A percentile compares a stretch with the other conserved stretches of the same genome.
phyloP scores from a whole-genome alignment of 30 jellyfish, hydroid and myxozoan species.

The Haliclystus octoradiatus region DNA sequence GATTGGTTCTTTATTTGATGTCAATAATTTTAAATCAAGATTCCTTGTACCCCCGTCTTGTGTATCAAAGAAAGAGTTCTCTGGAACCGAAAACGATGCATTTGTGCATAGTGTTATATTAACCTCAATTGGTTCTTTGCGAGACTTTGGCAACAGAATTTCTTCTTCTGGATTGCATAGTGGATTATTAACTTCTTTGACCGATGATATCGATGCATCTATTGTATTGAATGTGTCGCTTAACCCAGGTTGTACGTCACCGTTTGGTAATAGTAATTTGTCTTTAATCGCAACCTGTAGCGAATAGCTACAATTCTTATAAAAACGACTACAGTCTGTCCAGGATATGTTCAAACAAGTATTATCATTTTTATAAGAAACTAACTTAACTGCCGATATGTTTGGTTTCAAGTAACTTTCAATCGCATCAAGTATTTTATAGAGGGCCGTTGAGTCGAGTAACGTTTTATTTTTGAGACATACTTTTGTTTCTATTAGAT shows the following conservation, averaged over 20 bases:
- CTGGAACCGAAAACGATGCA: background rate
- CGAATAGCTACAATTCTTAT: background rate
- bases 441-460: background rate
- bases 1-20: constrained; percentile 2
- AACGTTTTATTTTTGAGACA: background rate
- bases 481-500: background rate
- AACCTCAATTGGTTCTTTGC: background rate
- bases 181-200: background rate
- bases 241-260: background rate
- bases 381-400: background rate
- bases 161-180: background rate
- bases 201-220: too few species aligned
- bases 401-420: background rate
- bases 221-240: background rate
- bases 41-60: constrained; percentile 45
- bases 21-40: constrained; percentile 19
- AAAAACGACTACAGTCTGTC: background rate
- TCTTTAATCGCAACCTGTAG: background rate
- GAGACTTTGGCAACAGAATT: background rate
- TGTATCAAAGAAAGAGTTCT: background rate
- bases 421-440: background rate
- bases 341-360: background rate
- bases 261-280: background rate
- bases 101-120: background rate
- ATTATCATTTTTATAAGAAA: background rate